Base-by-base conservation (phyloP, 1,140 invertebrate genomes). In the Drosophila chauvacae region DNA sequence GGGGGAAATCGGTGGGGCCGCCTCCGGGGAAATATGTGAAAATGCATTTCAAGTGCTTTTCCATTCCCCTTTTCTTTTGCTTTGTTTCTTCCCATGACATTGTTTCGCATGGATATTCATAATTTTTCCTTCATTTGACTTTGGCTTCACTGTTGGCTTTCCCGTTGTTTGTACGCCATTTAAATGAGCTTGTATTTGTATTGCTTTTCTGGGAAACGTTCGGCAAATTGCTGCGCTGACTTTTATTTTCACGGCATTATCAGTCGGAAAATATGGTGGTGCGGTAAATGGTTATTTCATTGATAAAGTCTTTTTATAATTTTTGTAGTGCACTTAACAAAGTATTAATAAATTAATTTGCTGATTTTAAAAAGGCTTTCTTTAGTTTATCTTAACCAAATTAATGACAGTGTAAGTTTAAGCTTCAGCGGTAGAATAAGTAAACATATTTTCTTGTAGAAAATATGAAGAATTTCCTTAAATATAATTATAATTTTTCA, bases 81-180 rank as follows among this genome's bases (percentile, higher is more conserved):
- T 23, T 47, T 35, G 23, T 33, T 33, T 7, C 55, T 56, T 66
- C 20, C 61, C 41, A 39, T 39, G 42, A 70, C 69, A 48, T 39
- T 50, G 35, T 35, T 59, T 71, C 44, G 69, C 69, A 39, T 69
- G 63, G 64, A 69, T 47, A 69, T 50, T 59, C 58, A 56, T 44
- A 44, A 56, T 64, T 62, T 83, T 83, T 76, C 66, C 78, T 86
- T 77, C 60, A 81, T 60, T 85, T 85, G 81, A 82, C 65, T 83
- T 81, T 70, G 75, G 39, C 41, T 70, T 59, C 41, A 53, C 69
- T 37, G 65, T 66, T 47, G 63, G 23, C 59, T 66, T 37, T 63
- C 42, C 13, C 11, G 39, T 58, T 66, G 28, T 66, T 69, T 57
- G 47, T 44, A 18, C 47, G 58, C 23, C 45, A 65, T 51, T 64